A percentile compares a stretch with the other conserved stretches of the same genome.
These are phyloP conservation scores for Frieseomelitta varia DNA, from an alignment of 1,140 invertebrate genomes.

Conservation along the genomic window DNA sequence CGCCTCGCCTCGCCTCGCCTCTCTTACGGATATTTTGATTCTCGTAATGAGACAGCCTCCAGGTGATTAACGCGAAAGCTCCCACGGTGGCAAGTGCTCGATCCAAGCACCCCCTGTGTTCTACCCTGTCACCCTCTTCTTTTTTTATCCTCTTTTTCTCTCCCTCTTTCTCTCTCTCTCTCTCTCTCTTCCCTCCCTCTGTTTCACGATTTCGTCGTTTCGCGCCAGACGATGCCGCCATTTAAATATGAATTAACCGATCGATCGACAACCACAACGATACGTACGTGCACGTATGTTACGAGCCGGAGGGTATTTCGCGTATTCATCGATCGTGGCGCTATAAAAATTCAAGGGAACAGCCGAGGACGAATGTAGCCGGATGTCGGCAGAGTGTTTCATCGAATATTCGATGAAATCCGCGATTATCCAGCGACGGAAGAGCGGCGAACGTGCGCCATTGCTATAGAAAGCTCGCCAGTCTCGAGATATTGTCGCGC, in stretches of 20 bases:
- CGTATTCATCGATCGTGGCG: constrained; percentile 13
- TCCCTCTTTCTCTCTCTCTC: too few species aligned
- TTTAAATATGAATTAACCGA: constrained; percentile 50
- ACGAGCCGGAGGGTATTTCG: constrained; percentile 21
- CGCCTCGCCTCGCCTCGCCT: neutral
- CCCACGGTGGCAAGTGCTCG: neutral
- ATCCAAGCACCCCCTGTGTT: neutral
- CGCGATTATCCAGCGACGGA: neutral
- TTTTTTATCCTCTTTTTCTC: neutral
- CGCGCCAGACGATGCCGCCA: constrained; percentile 25
- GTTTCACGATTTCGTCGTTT: neutral
- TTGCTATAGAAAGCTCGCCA: neutral
- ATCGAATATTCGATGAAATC: neutral
- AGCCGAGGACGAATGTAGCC: neutral
- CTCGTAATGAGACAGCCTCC: constrained; percentile 33
- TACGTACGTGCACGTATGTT: neutral
- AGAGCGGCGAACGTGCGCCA: too few species aligned
- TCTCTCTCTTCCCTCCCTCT: neutral
- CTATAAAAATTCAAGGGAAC: constrained; percentile 5
- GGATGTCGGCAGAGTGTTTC: neutral
- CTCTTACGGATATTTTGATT: constrained; percentile 45
- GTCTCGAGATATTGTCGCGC: neutral
- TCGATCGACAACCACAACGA: constrained; percentile 11
- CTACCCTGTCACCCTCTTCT: too few species aligned
- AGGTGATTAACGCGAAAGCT: constrained; percentile 26